Conservation (phyloP, 2,888 invertebrate genomes). For the Idaea biselata region DNA sequence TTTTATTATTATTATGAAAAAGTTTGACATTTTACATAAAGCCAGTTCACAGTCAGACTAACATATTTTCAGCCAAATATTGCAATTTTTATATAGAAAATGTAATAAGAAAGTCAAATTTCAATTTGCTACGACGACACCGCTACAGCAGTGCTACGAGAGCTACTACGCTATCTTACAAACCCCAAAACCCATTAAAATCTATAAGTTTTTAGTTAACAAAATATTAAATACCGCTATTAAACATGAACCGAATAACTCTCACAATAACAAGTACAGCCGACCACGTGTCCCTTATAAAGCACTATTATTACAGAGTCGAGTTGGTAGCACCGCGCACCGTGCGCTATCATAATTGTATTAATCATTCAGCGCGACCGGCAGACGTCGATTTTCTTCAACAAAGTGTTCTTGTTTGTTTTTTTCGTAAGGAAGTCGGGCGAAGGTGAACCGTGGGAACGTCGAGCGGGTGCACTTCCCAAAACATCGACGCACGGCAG, state of each 20-base stretch:
- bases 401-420: conserved; percentile 81
- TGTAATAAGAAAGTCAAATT: too few species aligned
- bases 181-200: neutral
- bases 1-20: neutral
- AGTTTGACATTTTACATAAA: neutral
- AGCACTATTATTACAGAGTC: conserved; percentile 70
- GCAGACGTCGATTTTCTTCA: conserved; percentile 81
- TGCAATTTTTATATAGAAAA: too few species aligned
- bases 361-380: conserved; percentile 79
- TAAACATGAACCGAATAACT: conserved; percentile 40
- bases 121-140: neutral
- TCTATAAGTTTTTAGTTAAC: conserved; percentile 25
- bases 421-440: conserved; percentile 80
- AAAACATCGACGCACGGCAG: conserved; percentile 81
- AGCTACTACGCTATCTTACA: neutral
- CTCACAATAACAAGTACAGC: conserved; percentile 23
- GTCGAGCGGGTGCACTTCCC: conserved; percentile 81
- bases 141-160: neutral
- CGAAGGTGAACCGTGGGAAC: conserved; percentile 81
- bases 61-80: too few species aligned
- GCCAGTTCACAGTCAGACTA: too few species aligned
- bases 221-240: conserved; percentile 32
- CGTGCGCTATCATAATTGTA: conserved; percentile 78
- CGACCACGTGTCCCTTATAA: conserved; percentile 74
- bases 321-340: conserved; percentile 74